Base-by-base conservation (phyloP, 2,888 invertebrate genomes). In the Brassicogethes aeneus region DNA sequence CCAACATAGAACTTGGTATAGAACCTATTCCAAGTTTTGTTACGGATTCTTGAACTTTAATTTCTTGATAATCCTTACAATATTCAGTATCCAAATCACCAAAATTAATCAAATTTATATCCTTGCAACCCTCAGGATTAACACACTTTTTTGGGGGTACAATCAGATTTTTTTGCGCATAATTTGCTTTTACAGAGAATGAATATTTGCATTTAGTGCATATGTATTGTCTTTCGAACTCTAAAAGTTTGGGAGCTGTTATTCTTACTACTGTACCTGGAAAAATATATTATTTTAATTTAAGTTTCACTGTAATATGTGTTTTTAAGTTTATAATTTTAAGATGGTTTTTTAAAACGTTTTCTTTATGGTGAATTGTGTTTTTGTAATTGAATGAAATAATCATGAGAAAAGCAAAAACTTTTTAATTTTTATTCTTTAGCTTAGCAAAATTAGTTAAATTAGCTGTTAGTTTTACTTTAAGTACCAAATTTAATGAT, bases 1-100 rank as follows among this genome's bases (percentile, higher is more conserved):
- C 80, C 77, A 80, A 80, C 71, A 89, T 76, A 1, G 84, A 79
- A 10, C 80, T 75, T 1, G 88, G 88, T 55, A 87, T 80, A 15
- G 78, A 76, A 2, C 86, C 85, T 47, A 83, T 73, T 44, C 75
- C 76, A 46, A 83, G 68, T 56, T 80, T 81, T 52, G 79, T 80
- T 10, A 85, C 76, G 70, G 84, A 83, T 61, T 91, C 90, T 79
- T 89, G 70, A 57, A 93, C 75, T 70, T 87, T 89, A 10, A 90
- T 79, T 71, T 89, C 88, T 65, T 89, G 89, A 66, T 85, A 88
- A 70, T 89, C 88, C 54, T 78, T 82, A 60, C 78, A 89, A 58
- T 80, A 74, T 46, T 76, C 73, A 45, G 77, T 71, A 35, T 79
- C 75, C 29, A 79, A 68, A 38, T 74, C 62, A 44, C 72, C 74